A percentile compares a stretch with the other conserved stretches of the same genome.
Evolutionary conservation across 2,113 vertebrate genomes (phyloP).

Genomic region (Grantiella picta): DNA sequence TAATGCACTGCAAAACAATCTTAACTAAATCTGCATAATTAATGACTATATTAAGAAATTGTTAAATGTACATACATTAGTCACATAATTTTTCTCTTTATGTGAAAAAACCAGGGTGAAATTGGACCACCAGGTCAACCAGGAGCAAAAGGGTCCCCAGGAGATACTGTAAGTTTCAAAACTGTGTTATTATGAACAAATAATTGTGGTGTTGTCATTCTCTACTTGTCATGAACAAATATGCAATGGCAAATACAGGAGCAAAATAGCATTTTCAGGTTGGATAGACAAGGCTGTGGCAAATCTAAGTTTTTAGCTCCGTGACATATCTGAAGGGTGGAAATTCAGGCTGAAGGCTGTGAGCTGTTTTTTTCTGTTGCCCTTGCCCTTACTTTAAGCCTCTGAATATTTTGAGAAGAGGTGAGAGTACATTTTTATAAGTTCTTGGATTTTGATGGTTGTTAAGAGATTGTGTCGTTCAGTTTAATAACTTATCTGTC

Average conservation of each 20-base stretch:
- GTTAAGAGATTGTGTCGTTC: neutral
- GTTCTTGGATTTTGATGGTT: neutral
- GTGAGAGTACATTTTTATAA: neutral
- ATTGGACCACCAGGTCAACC: constrained; percentile 68
- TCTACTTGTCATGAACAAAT: neutral
- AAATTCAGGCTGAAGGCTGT: neutral
- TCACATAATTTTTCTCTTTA: neutral
- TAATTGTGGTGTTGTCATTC: neutral
- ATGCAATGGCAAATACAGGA: neutral
- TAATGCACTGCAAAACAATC: neutral
- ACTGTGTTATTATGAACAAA: neutral
- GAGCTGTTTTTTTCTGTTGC: neutral
- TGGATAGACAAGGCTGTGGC: neutral
- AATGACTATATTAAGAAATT: neutral
- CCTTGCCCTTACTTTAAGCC: neutral
- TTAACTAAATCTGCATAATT: neutral
- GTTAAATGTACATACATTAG: neutral
- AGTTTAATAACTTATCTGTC: neutral
- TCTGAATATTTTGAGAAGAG: neutral
- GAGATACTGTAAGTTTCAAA: constrained; percentile 69
- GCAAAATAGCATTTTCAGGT: neutral
- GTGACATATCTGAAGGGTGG: neutral
- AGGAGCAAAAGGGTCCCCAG: constrained; percentile 73
- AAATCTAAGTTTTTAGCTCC: neutral
- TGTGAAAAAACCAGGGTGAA: constrained; percentile 73